Evolutionary conservation across 1,140 invertebrate genomes (phyloP).

Genomic region (Leptonema lineaticorne): DNA sequence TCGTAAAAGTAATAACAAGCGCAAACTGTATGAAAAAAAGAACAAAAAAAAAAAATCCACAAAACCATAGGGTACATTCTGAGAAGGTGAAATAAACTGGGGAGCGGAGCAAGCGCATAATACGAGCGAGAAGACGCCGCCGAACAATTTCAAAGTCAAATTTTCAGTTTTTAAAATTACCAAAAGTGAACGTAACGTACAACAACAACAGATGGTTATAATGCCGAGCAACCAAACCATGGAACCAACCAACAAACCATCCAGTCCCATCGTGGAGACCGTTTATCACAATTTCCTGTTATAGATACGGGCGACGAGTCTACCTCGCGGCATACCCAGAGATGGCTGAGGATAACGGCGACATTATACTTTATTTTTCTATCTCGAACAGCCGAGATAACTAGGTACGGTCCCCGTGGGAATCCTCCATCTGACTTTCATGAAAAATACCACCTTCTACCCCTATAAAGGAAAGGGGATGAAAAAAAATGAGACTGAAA

Average conservation of each 20-base stretch:
- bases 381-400: conserved; percentile 40
- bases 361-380: conserved; percentile 43
- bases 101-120: background rate
- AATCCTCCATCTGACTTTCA: conserved; percentile 42
- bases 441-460: conserved; percentile 39
- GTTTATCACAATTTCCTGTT: conserved; percentile 42
- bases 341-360: conserved; percentile 41
- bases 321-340: conserved; percentile 30
- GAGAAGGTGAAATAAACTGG: too few relatives aligned
- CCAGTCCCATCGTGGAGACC: conserved; percentile 25
- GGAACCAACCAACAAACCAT: background rate
- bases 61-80: background rate
- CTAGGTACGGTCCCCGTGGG: conserved; percentile 40
- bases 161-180: conserved; percentile 39
- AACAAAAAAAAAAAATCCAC: background rate
- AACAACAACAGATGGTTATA: too few relatives aligned
- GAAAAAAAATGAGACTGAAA: too few relatives aligned
- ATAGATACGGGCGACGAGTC: conserved; percentile 33
- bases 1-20: conserved; percentile 37
- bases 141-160: conserved; percentile 41
- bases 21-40: background rate
- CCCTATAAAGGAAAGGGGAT: too few relatives aligned
- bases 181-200: too few relatives aligned
- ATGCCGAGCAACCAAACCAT: background rate
- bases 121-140: conserved; percentile 5